Conservation (phyloP, 2,113 vertebrate species). For the Athene cunicularia region DNA sequence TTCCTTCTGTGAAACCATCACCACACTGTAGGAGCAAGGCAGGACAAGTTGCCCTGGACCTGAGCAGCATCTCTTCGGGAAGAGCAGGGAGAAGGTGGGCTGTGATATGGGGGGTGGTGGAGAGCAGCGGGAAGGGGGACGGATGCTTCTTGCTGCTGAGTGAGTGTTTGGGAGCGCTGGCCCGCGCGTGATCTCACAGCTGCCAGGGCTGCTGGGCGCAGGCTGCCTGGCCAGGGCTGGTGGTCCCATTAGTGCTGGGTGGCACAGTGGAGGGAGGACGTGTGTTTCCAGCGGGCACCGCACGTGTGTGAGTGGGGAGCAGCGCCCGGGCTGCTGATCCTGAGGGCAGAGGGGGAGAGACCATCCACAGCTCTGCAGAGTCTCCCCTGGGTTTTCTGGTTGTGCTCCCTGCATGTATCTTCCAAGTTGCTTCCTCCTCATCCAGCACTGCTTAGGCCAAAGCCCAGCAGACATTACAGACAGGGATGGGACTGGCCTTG, state of each 20-base stretch:
- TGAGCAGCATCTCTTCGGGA: background rate
- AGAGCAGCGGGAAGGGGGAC: background rate
- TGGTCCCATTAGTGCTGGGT: background rate
- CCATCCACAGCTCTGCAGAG: background rate
- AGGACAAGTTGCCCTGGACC: background rate
- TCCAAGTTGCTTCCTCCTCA: background rate
- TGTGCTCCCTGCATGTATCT: background rate
- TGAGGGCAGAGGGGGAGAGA: fast-evolving
- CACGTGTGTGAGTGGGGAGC: background rate
- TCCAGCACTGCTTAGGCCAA: background rate
- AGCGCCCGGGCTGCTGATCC: background rate
- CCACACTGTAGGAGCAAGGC: background rate
- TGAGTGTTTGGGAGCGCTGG: background rate
- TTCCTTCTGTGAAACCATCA: background rate
- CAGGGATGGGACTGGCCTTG: background rate
- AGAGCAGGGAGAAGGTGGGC: background rate
- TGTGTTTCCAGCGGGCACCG: background rate
- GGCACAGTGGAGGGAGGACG: background rate
- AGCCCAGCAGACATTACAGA: background rate
- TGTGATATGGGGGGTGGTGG: background rate
- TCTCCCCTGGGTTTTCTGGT: background rate
- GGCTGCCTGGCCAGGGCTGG: background rate
- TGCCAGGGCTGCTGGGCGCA: background rate
- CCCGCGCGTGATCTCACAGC: fast-evolving
- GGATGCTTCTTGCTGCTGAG: background rate